A percentile compares a stretch with the other conserved stretches of the same genome.
Evolutionary conservation across 2,113 vertebrate genomes (phyloP).

Genomic region (Lophotis ruficrista): DNA sequence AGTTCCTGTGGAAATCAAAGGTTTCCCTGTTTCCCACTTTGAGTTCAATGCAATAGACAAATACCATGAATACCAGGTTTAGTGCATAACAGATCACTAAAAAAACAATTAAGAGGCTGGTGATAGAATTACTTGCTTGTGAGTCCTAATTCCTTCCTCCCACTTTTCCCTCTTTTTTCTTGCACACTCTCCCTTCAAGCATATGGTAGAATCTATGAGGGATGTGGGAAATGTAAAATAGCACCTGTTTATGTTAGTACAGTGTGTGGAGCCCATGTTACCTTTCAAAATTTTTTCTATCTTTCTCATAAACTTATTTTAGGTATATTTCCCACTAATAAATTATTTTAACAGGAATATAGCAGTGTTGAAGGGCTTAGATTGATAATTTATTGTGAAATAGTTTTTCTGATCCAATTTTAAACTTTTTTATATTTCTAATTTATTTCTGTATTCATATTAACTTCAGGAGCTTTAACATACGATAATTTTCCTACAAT

Average conservation of each 20-base stretch:
- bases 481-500: background rate
- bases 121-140: background rate
- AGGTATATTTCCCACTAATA: background rate
- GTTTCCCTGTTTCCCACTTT: background rate
- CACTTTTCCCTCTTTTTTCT: background rate
- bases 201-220: background rate
- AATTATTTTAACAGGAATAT: background rate
- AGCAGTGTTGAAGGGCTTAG: background rate
- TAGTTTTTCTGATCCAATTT: background rate
- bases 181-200: background rate
- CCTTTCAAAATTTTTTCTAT: background rate
- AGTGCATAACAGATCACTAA: background rate
- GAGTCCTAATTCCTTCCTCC: background rate
- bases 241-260: background rate
- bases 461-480: background rate
- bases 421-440: background rate
- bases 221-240: background rate
- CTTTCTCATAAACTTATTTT: background rate
- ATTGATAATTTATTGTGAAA: background rate
- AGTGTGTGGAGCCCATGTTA: background rate
- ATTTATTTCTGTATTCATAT: background rate
- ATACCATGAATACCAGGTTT: constrained; percentile 6
- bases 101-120: background rate
- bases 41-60: background rate
- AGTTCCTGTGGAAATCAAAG: background rate